Evolutionary conservation across 2,888 invertebrate species (phyloP).

Genomic region (Seira musarum): DNA sequence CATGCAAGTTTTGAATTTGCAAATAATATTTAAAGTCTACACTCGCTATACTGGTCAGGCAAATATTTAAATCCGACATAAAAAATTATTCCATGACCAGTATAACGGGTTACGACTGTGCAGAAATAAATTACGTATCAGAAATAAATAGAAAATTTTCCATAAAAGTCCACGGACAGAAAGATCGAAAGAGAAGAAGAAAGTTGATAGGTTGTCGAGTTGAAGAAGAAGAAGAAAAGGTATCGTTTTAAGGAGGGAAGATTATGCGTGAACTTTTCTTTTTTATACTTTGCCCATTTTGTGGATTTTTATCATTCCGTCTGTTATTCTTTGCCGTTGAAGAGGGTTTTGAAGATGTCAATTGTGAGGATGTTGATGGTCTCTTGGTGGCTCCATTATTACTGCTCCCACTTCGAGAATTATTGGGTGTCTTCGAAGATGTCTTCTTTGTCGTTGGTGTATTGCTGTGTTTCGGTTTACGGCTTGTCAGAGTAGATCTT

Average conservation of each 20-base stretch:
- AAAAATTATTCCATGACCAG: no score
- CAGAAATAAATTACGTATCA: no score
- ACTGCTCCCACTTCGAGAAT: background rate
- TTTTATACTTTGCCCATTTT: constrained; percentile 45
- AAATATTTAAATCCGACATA: no score
- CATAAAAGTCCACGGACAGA: constrained; percentile 6
- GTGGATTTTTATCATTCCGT: constrained; percentile 44
- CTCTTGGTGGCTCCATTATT: constrained; percentile 8
- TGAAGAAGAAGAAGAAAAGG: constrained; percentile 16
- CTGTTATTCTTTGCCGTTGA: constrained; percentile 32
- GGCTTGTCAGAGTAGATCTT: constrained; percentile 34
- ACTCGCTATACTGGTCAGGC: no score
- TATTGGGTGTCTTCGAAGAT: constrained; percentile 49
- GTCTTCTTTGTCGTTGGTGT: constrained; percentile 53
- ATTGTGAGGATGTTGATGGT: constrained; percentile 1
- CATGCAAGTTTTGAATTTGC: no score
- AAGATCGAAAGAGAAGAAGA: background rate
- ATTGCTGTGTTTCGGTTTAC: constrained; percentile 26
- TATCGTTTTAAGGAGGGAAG: constrained; percentile 17
- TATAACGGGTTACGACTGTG: no score
- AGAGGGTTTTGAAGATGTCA: constrained; percentile 22
- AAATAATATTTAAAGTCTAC: no score
- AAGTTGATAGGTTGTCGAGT: constrained; percentile 5
- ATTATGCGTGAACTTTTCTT: background rate
- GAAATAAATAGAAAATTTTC: constrained; percentile 1